Base-by-base conservation (phyloP, 2,888 invertebrate species). In the Crematogaster levior region DNA sequence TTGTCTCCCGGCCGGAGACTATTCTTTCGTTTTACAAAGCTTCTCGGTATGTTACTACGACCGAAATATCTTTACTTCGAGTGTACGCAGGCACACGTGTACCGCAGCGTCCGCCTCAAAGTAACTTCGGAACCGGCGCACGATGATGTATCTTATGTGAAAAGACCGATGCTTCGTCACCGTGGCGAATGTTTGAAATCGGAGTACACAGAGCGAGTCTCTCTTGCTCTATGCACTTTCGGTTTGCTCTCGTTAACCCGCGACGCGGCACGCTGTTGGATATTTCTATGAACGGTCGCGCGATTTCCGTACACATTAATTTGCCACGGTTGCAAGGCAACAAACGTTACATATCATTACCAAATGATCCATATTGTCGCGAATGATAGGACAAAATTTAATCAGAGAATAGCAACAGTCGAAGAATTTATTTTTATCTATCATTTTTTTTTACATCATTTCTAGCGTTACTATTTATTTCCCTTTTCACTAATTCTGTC, bases 51-150 rank as follows among this genome's bases (percentile, higher is more conserved):
- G 90, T 90, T 91, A 91, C 81, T 58, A 60, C 68, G 90, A 92
- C 92, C 86, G 86, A 92, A 92, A 92, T 92, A 92, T 91, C 91
- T 90, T 86, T 84, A 86, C 86, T 87, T 85, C 81, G 61, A 75
- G 60, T 58, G 63, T 81, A 46, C 61, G 34, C 73, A n/a, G n/a
- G 46, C 27, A 79, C 73, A 40, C 43, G 27, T 60, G 34, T 24
- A 27, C 15, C 53, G 30, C 30, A n/a, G 37, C 74, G 82, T 74
- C 43, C 53, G 65, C 61, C 61, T 84, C 75, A 60, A 81, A 85
- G 83, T 66, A 82, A 80, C 86, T 72, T 58, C 51, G 53, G 56
- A 72, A 58, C 51, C 72, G 56, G 66, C 53, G 73, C 53, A 24
- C 40, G 56, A 68, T 61, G 79, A 81, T 72, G 73, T 70, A 85